These are phyloP conservation scores for Drosophila rellima DNA, from an alignment of 2,888 invertebrate species.

Conservation along the genomic window DNA sequence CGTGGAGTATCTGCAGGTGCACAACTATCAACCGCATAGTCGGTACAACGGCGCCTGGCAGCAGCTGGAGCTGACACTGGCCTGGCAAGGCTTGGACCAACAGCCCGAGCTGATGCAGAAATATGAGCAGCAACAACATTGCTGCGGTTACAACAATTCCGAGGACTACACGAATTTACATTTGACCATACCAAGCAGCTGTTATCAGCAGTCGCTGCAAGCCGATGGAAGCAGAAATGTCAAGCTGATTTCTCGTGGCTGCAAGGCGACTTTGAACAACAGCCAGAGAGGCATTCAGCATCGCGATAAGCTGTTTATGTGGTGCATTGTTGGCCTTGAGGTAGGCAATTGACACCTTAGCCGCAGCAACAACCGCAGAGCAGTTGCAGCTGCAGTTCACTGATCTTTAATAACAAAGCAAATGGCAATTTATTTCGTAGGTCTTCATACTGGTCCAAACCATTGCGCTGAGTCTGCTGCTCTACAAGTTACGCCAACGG, in stretches of 20 bases:
- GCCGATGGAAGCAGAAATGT: constrained; percentile 8
- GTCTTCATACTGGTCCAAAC: constrained; percentile 66
- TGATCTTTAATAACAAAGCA: constrained; percentile 22
- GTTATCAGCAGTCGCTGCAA: constrained; percentile 58
- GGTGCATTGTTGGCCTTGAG: constrained; percentile 77
- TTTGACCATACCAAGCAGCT: constrained; percentile 70
- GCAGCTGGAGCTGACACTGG: constrained; percentile 63
- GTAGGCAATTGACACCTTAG: constrained; percentile 45
- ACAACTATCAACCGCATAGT: constrained; percentile 67
- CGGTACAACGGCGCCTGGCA: constrained; percentile 63
- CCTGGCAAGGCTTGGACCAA: constrained; percentile 69
- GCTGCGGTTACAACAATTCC: constrained; percentile 73
- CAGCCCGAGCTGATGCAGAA: constrained; percentile 69
- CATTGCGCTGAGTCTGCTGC: constrained; percentile 56
- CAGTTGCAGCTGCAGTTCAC: constrained; percentile 30
- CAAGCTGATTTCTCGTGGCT: constrained; percentile 61
- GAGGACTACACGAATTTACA: constrained; percentile 70
- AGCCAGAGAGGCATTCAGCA: constrained; percentile 62
- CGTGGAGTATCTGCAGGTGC: constrained; percentile 79
- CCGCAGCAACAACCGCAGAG: neutral
- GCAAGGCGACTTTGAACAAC: constrained; percentile 66
- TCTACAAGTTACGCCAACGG: constrained; percentile 59
- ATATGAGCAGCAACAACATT: constrained; percentile 65
- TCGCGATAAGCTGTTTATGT: constrained; percentile 77
- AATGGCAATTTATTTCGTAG: constrained; percentile 31